These are phyloP conservation scores for Dendrophyllia cribrosa DNA, from an alignment of 64 coral and sea anemone genomes.

Conservation along the genomic window DNA sequence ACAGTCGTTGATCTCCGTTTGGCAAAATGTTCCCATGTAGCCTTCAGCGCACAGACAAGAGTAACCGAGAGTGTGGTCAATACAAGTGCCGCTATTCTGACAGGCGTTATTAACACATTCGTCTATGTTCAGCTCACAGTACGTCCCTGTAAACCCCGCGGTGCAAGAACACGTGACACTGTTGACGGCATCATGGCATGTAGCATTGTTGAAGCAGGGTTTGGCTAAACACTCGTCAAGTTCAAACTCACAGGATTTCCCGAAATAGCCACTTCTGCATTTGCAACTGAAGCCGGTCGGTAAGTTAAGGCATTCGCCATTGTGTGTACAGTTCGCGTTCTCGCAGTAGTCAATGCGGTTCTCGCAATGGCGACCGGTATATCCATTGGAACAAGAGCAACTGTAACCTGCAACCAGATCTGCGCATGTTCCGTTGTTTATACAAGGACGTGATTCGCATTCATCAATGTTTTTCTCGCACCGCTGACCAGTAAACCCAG, in stretches of 20 bases:
- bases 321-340: conserved; percentile 7
- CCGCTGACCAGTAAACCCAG: conserved; percentile 24
- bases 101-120: conserved; percentile 40
- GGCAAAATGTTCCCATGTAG: conserved; percentile 50
- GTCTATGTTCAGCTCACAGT: conserved; percentile 51
- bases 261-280: conserved; percentile 27
- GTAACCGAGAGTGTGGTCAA: conserved; percentile 12
- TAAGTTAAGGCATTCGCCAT: conserved; percentile 29
- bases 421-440: conserved; percentile 42
- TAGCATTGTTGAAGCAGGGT: conserved; percentile 25
- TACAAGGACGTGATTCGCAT: conserved; percentile 35
- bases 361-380: conserved; percentile 29
- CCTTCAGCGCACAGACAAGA: conserved; percentile 21
- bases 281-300: conserved; percentile 4
- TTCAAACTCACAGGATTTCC: conserved; percentile 31
- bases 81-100: conserved; percentile 29
- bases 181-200: conserved; percentile 32
- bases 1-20: conserved; percentile 58
- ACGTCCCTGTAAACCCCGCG: conserved; percentile 18
- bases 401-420: conserved; percentile 35
- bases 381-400: conserved; percentile 41
- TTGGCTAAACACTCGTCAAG: conserved; percentile 20
- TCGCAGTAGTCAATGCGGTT: conserved; percentile 28
- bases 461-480: conserved; percentile 57
- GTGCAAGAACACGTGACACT: conserved; percentile 27